phyloP scores from a whole-genome alignment of 2,888 invertebrate species.

The Stenurella melanura region DNA sequence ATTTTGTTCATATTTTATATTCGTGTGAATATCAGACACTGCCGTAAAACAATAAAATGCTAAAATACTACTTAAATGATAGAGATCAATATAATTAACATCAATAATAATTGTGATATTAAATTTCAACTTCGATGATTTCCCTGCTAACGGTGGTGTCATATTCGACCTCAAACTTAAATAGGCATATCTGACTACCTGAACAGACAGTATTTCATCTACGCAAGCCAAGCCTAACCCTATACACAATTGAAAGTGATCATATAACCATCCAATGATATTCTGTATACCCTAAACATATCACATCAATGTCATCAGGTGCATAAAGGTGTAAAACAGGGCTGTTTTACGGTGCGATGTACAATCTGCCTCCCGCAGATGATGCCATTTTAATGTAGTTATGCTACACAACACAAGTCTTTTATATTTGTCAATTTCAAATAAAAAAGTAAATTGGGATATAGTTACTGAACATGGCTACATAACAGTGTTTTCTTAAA shows the following conservation, averaged over 20 bases:
- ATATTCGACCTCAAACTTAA: conserved; percentile 2
- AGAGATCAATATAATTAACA: not conserved
- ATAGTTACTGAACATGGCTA: too few relatives aligned
- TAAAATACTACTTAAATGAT: too few relatives aligned
- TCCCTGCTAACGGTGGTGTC: not conserved
- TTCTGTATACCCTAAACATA: conserved; percentile 9
- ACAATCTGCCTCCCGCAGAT: not conserved
- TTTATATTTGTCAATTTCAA: not conserved
- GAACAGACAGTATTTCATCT: not conserved
- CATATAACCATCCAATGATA: not conserved
- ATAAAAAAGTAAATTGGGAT: too few relatives aligned
- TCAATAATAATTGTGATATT: not conserved
- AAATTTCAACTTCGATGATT: not conserved
- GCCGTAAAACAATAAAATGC: too few relatives aligned
- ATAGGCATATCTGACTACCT: not conserved
- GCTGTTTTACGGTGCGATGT: not conserved
- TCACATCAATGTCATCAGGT: conserved; percentile 31
- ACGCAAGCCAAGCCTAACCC: not conserved
- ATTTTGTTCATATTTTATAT: too few relatives aligned
- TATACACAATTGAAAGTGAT: conserved; percentile 17
- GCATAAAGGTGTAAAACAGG: conserved; percentile 28
- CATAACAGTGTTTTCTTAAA: too few relatives aligned
- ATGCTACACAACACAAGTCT: not conserved
- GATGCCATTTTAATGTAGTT: not conserved
- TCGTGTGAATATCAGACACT: too few relatives aligned